Evolutionary conservation across 1,140 invertebrate genomes (phyloP), one percentile per base, ranked within the genome.

Genomic region (Rhyzopertha dominica): DNA sequence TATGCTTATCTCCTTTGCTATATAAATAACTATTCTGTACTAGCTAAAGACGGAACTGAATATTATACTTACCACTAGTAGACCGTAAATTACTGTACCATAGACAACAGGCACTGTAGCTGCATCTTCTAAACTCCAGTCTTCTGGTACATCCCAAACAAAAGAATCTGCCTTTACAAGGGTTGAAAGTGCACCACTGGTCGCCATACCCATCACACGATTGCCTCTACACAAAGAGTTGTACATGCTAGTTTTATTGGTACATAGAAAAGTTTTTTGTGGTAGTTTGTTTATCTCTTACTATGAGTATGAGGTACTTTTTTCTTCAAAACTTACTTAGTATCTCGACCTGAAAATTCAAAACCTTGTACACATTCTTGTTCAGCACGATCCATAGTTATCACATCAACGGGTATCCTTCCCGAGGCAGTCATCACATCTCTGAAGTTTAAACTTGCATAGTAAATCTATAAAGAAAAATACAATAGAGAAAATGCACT

Each of bases 101-200:
- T 94, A 95, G 4, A 86, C 86, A 1, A 84, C 82, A 2, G 92
- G 92, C 0, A 96, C 76, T 0, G 90, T 90, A 0, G 88, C 87
- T 1, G 91, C 93, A 29, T 96, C 86, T 59, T 87, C 81, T 14
- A 96, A 67, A 1, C 44, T 74, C n/a, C n/a, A n/a, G 4, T 77
- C 57, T 1, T 87, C 76, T 2, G 93, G 93, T 13, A 96, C 73
- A 1, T 78, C 59, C 89, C 89, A 95, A 10, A 79, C 54, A 5
- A 68, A 59, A 22, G 69, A 67, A 58, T 88, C 79, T 5, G 72
- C 70, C 29, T 74, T 31, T 2, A 81, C 59, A 34, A 79, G 47
- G 24, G 84, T 85, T 0, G 81, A 59, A 37, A 87, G 62, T 2
- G 74, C 76, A 32, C 74, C 72, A 38, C 68, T 73, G 0, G 54